Conservation (phyloP, 2,797 vertebrate genomes). For the Cossypha heuglini region DNA sequence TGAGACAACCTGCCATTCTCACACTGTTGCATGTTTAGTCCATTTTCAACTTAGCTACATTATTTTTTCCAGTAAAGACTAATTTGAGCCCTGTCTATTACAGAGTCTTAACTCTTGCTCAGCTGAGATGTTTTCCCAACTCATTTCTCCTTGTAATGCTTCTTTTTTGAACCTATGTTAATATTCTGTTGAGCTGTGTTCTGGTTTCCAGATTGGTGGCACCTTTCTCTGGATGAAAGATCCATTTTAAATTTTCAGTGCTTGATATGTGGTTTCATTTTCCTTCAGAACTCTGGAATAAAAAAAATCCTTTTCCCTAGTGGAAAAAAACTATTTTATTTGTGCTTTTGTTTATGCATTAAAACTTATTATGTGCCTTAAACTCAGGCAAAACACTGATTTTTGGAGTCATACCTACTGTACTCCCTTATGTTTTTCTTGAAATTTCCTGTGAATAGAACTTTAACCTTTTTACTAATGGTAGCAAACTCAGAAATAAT, state of each 20-base stretch:
- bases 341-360: background rate
- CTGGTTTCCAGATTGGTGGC: background rate
- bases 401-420: background rate
- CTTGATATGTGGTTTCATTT: background rate
- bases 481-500: background rate
- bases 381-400: background rate
- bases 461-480: background rate
- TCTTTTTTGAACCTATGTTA: background rate
- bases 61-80: background rate
- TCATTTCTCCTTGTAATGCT: background rate
- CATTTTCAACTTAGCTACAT: background rate
- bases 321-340: background rate
- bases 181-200: background rate
- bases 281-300: background rate
- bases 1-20: background rate
- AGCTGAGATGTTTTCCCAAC: background rate
- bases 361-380: background rate
- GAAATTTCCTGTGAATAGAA: background rate
- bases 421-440: fast-evolving
- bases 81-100: background rate
- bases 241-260: background rate
- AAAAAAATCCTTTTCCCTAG: background rate
- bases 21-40: background rate
- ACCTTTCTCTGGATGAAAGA: background rate
- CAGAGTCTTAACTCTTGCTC: background rate